Conservation (phyloP, 1,140 invertebrate species). For the Druon quercuslanigerum region DNA sequence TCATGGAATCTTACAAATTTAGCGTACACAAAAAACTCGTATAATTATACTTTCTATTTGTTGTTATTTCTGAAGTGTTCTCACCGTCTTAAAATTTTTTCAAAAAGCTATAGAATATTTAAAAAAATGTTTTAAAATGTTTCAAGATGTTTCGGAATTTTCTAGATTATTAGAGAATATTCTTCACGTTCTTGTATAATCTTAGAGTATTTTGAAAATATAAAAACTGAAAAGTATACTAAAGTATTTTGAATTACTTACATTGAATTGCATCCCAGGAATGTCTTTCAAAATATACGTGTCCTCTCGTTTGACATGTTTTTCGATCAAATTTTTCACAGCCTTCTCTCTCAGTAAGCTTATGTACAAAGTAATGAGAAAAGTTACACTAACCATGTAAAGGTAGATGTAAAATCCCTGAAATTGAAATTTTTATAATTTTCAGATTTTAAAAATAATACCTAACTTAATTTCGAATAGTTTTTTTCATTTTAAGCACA, state of each 20-base stretch:
- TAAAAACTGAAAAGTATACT: slow-evolving; percentile 18
- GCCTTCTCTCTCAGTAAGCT: slow-evolving; percentile 81
- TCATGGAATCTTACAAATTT: too few species aligned
- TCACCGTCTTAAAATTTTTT: too few species aligned
- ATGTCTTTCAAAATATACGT: slow-evolving; percentile 49
- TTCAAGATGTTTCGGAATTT: background rate
- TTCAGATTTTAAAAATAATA: too few species aligned
- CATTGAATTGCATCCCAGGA: background rate
- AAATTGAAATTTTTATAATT: slow-evolving; percentile 58
- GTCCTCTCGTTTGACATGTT: slow-evolving; percentile 57
- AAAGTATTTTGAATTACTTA: background rate
- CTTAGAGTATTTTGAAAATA: background rate
- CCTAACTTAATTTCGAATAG: too few species aligned
- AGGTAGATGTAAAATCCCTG: slow-evolving; percentile 91
- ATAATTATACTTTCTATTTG: too few species aligned
- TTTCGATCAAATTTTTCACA: slow-evolving; percentile 65
- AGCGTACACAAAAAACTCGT: too few species aligned
- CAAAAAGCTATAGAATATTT: too few species aligned
- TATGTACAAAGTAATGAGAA: slow-evolving; percentile 88
- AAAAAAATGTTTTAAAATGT: background rate
- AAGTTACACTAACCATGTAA: slow-evolving; percentile 85
- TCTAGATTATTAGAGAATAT: background rate
- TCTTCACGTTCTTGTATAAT: slow-evolving; percentile 8
- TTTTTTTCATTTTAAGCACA: background rate
- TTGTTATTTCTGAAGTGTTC: too few species aligned